Evolutionary conservation across 1,140 invertebrate genomes (phyloP), one percentile per base, ranked within the genome.

Genomic region (Brachionus angularis): DNA sequence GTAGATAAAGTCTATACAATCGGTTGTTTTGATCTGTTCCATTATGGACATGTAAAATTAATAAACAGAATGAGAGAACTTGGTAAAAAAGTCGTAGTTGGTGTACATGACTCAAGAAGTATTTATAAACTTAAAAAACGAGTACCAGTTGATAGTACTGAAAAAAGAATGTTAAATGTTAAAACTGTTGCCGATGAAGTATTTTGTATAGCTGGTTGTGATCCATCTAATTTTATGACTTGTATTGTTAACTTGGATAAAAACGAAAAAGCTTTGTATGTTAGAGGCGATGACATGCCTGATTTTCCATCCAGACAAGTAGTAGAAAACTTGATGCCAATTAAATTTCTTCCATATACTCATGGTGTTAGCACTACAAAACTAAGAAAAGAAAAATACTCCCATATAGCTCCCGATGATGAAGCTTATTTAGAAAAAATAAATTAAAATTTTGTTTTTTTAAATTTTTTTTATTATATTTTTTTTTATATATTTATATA

Each of bases 1-100:
- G 77, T 75, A 18, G 77, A 78, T 42, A 74, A 75, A 52, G 77
- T 79, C 7, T 79, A 76, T 73, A 78, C 78, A 0, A 73, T 79
- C 14, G 78, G 78, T 23, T 79, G 78, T 67, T 79, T 79, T 72
- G 78, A 79, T 58, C 62, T 79, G 10, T 79, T 79, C 58, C 78
- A 79, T 46, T 50, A 74, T 12, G 78, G 78, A 25, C 78, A 79
- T 62, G 61, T 75, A 4, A 72, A 69, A 31, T 64, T 79, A 8
- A 42, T 79, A 18, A 73, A 77, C 25, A 71, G 76, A 31, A 76
- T 79, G 74, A 74, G 74, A 50, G 46, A 52, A 14, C 44, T 78
- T n/a, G 78, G 78, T 2, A 76, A 74, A 75, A 75, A 79, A 75
- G 77, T 79, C 31, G 16, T 70, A 27, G 69, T 44, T 49, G 33